Conservation (phyloP, 2,113 vertebrate genomes). For the Passer domesticus region DNA sequence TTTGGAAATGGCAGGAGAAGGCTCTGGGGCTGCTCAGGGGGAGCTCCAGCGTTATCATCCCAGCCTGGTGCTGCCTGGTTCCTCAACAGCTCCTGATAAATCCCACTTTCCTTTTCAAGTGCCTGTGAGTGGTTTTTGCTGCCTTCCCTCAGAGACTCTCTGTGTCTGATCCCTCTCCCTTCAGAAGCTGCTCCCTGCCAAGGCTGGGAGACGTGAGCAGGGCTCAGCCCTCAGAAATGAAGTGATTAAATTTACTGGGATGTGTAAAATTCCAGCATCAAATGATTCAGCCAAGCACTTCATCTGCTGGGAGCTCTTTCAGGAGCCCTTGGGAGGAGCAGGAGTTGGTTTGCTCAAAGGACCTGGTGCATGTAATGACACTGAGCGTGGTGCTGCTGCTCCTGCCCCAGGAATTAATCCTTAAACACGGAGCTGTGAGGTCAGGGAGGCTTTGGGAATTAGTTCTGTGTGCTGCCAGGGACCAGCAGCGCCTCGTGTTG, state of each 20-base stretch:
- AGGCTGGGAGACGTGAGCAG: neutral
- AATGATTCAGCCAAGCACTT: neutral
- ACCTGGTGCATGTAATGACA: neutral
- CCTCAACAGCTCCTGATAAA: neutral
- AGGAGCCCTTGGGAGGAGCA: neutral
- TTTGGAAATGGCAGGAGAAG: neutral
- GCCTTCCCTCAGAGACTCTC: neutral
- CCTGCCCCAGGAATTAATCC: neutral
- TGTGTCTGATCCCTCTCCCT: neutral
- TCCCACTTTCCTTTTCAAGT: neutral
- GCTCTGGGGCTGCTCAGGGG: neutral
- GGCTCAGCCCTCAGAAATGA: neutral
- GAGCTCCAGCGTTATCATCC: neutral
- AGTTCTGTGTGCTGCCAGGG: neutral
- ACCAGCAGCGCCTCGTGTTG: accelerated
- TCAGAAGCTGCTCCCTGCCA: neutral
- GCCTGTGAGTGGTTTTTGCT: neutral
- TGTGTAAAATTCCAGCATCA: neutral
- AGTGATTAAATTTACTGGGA: neutral
- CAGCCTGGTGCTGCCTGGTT: neutral
- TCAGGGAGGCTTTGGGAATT: neutral
- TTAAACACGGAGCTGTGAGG: accelerated
- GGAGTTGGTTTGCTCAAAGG: neutral
- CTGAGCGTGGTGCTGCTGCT: neutral
- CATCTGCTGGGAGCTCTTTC: neutral